Percentiles rank a stretch among this genome's conserved stretches.
Evolutionary conservation across 2,888 invertebrate species (phyloP).

Genomic region (Eupithecia dodoneata): DNA sequence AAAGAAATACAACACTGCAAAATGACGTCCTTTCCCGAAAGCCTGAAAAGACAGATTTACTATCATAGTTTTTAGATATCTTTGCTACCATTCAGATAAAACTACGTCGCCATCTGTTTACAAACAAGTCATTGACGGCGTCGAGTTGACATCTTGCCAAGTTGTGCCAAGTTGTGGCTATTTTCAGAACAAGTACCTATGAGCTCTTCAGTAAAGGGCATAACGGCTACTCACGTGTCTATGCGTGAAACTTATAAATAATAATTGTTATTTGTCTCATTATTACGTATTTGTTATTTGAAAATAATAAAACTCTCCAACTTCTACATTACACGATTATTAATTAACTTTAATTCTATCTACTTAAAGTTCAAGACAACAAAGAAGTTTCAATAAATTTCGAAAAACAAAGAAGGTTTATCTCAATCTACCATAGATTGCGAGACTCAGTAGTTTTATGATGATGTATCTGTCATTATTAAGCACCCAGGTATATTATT

Average conservation of each 20-base stretch:
- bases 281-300: no score
- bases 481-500: neutral
- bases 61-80: neutral
- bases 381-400: no score
- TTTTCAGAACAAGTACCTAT: conserved; percentile 1
- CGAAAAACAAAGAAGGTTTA: neutral
- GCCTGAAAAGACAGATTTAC: neutral
- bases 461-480: neutral
- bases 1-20: no score
- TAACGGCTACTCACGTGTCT: neutral
- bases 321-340: no score
- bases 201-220: neutral
- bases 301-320: no score
- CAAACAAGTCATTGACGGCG: conserved; percentile 38
- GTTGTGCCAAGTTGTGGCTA: neutral
- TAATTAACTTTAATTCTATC: no score
- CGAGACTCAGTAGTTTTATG: neutral
- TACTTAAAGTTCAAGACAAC: neutral
- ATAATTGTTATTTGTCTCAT: no score
- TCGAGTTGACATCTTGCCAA: conserved; percentile 23
- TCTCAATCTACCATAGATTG: neutral
- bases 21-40: neutral
- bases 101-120: conserved; percentile 29
- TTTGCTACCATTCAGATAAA: neutral
- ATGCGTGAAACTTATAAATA: neutral